Evolutionary conservation across 1,140 invertebrate genomes (phyloP), one percentile per base, ranked within the genome.

Genomic region (Lethrus apterus): DNA sequence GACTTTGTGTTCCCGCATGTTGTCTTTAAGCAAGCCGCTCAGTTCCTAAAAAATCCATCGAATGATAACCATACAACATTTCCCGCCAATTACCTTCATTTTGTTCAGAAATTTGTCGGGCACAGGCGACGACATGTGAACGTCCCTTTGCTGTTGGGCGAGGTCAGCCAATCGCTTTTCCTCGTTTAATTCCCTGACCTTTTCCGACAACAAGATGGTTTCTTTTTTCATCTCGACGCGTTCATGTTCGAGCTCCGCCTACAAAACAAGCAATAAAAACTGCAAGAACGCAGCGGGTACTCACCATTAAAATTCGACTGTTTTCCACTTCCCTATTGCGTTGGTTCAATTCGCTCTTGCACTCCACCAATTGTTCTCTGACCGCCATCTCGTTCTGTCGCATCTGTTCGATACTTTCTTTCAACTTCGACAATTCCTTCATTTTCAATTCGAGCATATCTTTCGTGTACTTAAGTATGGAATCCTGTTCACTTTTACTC

Each of bases 1-100:
- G 48, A 68, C 65, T 20, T 64, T 67, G 46, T 78, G 78, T 45
- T 79, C 76, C 21, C 69, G 63, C 23, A 75, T 67, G 45, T 78
- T 77, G 42, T 78, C 75, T 23, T 69, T 65, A 24, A 75, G 59
- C 11, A 62, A 55, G 1, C 57, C 55, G 29, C 72, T 75, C 21
- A 78, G 66, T 52, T 78, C 74, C 62, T 70, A 17, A 1, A 46
- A 46, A 14, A 32, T 17, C 2, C 2, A 32, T 32, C 29, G 15
- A 33, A 20, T 30, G n/a, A 14, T 4, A 41, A 23, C 18, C 13
- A 40, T 2, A 45, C 4, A 33, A 4, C 8, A 45, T 4, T 26
- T 11, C 23, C 4, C 11, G 26, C 4, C 3, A 26, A 23, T 43
- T 33, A 67, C 65, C 47, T 70, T 70, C 46, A 77, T 70, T 48